Base-by-base conservation (phyloP, 1,140 invertebrate genomes). In the Monochamus saltuarius region DNA sequence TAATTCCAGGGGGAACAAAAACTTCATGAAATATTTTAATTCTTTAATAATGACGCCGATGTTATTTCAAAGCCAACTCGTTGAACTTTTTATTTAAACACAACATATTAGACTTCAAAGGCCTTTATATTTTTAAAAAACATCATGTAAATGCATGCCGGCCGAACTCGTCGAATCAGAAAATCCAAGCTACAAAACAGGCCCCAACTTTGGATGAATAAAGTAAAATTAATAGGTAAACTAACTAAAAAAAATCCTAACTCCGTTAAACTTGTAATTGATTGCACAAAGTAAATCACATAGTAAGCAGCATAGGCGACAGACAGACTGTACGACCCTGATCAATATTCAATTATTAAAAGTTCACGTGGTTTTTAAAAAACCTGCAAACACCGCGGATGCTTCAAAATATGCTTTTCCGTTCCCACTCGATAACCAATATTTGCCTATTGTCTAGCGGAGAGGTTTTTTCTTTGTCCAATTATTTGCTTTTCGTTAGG, bases 321-420 rank as follows among this genome's bases (percentile, higher is more conserved):
- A 45, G 34, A 45, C 16, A 51, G 50, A 49, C 51, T 45, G 22
- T 29, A 29, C 39, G 35, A 22, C 7, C 19, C 34, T 51, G 51
- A 52, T 63, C 61, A 46, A 63, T 63, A 63, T 63, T 63, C 61
- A 54, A 63, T 63, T 63, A 63, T 63, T 63, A 63, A 63, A 63
- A 59, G 56, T 63, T 59, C 59, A 62, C 59, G 50, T 62, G 55
- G 42, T 50, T 43, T 35, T 35, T 14, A 17, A 45, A 56, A 43
- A 56, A 56, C 22, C 22, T 6, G 6, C 22, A 29, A 29, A 29
- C 22, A 29, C 22, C 22, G 22, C 22, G 22, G 22, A 29, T 29
- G 22, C 22, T 29, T 6, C 22, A 29, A 29, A 29, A 29, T 29
- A 29, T 29, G 22, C 22, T 29, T 29, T 29, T 29, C 22, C 22